Evolutionary conservation across 2,888 invertebrate genomes (phyloP).

Genomic region (Polylopha cassiicola): DNA sequence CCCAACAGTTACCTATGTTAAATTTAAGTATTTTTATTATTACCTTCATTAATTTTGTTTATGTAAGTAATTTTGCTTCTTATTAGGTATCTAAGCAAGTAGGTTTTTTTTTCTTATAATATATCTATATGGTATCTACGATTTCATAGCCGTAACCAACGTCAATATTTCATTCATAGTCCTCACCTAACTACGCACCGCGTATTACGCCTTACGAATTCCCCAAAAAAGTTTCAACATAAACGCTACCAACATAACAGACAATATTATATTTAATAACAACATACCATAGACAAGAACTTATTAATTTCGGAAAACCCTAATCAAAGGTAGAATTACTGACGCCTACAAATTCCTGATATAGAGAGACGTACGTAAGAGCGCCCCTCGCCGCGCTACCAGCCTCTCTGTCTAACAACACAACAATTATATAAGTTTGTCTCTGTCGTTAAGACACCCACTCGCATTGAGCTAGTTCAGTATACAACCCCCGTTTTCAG

Average conservation of each 20-base stretch:
- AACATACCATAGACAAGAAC: constrained; percentile 24
- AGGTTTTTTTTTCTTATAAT: too few relatives aligned
- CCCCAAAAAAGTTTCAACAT: too few relatives aligned
- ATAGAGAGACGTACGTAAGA: constrained; percentile 46
- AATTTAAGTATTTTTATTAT: too few relatives aligned
- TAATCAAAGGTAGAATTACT: constrained; percentile 59
- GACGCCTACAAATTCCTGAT: constrained; percentile 66
- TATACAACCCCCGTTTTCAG: constrained; percentile 60
- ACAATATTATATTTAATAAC: constrained; percentile 1
- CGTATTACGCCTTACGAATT: background rate
- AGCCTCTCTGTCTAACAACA: constrained; percentile 32
- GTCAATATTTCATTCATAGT: constrained; percentile 1
- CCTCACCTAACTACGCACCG: background rate
- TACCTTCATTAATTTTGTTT: too few relatives aligned
- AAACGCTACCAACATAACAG: background rate
- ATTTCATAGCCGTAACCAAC: too few relatives aligned
- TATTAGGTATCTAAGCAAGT: too few relatives aligned
- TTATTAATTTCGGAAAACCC: constrained; percentile 61
- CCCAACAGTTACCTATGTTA: too few relatives aligned
- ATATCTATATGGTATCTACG: too few relatives aligned
- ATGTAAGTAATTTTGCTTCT: too few relatives aligned
- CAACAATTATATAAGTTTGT: constrained; percentile 25
- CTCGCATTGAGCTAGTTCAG: constrained; percentile 45
- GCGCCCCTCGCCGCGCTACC: constrained; percentile 40
- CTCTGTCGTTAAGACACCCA: constrained; percentile 58